Base-by-base conservation (phyloP, 2,888 invertebrate species). In the Troilus luridus region DNA sequence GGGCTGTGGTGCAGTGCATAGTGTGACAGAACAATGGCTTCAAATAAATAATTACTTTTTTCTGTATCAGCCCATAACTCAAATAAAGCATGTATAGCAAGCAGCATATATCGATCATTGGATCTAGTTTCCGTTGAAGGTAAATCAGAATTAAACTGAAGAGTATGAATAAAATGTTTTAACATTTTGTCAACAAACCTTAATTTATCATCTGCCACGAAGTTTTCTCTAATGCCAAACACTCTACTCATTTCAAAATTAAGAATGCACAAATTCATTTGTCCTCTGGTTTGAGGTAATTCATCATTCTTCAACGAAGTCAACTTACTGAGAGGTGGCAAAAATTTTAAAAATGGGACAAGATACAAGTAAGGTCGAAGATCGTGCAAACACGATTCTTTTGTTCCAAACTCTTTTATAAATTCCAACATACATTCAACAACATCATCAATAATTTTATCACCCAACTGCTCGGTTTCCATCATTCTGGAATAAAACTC, bases 321-420 rank as follows among this genome's bases (percentile, higher is more conserved):
- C 24, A 92, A 62, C 60, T 91, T 88, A 62, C 27, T 91, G 11
- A 91, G 67, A 17, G 64, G 85, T 17, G 89, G 17, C n/a, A 91
- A 62, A 77, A 92, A 91, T 27, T 77, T 59, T n/a, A 91, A 1
- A 41, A 81, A 58, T 54, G 67, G 85, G 7, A 67, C 60, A 11
- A 97, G 95, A 92, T 98, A 95, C 88, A 98, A 94, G 94, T 97
- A 98, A 10, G 96, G 95, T 92, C 96, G 96, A 89, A 99, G 95
- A 94, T 99, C 99, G 14, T 96, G 96, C 92, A 98, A 97, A 92
- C 97, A 97, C 94, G 98, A 98, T 0, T 97, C 96, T 93, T 98
- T 98, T 93, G 97, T 96, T 6, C 98, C 98, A 94, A 98, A 99
- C 93, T 96, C 95, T 85, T 95, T 94, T 93, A 97, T 97, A 94